Conservation (phyloP, 2,888 invertebrate species). For the Laspeyria flexula region DNA sequence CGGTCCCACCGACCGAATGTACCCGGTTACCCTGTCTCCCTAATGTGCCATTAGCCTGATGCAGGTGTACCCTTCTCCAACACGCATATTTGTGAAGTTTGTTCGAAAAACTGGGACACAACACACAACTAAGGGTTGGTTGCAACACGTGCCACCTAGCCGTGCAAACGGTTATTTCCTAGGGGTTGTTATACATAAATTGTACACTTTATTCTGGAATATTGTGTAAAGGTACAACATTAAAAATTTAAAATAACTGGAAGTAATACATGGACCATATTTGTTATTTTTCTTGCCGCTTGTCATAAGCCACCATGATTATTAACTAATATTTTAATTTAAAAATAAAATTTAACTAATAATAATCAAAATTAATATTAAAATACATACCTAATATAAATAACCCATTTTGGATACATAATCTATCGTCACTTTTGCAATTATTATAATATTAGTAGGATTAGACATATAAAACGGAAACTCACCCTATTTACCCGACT, state of each 20-base stretch:
- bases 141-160: conserved; percentile 35
- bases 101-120: conserved; percentile 45
- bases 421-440: too few species aligned
- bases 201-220: conserved; percentile 22
- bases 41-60: conserved; percentile 80
- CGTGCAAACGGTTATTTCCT: conserved; percentile 15
- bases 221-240: conserved; percentile 10
- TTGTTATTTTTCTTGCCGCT: too few species aligned
- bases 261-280: not conserved
- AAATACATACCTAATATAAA: too few species aligned
- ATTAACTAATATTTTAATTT: too few species aligned
- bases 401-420: too few species aligned
- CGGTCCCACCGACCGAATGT: conserved; percentile 42
- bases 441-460: too few species aligned
- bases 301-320: too few species aligned
- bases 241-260: not conserved
- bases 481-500: too few species aligned
- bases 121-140: conserved; percentile 28
- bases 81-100: conserved; percentile 75
- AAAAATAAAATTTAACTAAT: too few species aligned
- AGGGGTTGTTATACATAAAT: conserved; percentile 18
- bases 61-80: conserved; percentile 78
- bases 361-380: too few species aligned
- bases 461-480: too few species aligned
- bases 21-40: conserved; percentile 59